Evolutionary conservation across 2,113 vertebrate species (phyloP).

Genomic region (Rhinoderma darwinii): DNA sequence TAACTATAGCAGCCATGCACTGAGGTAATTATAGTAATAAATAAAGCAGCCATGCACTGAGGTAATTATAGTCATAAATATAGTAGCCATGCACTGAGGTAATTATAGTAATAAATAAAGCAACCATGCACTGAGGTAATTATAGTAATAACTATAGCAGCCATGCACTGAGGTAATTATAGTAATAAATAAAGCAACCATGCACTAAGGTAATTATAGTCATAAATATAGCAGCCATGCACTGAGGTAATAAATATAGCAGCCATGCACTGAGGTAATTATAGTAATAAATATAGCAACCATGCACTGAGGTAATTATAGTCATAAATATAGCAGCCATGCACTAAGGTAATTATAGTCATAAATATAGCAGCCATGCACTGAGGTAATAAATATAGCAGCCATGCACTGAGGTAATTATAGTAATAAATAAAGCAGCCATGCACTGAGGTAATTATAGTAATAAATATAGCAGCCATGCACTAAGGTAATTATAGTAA

Average conservation of each 20-base stretch:
- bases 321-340: too few species aligned
- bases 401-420: neutral
- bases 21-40: neutral
- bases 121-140: neutral
- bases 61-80: neutral
- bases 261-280: neutral
- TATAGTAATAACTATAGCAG: neutral
- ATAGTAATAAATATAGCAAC: too few species aligned
- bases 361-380: neutral
- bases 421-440: neutral
- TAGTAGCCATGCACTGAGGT: neutral
- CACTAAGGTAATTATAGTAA: neutral
- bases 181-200: neutral
- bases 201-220: neutral
- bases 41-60: neutral
- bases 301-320: too few species aligned
- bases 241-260: too few species aligned
- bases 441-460: neutral
- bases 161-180: neutral
- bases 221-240: too few species aligned
- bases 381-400: neutral
- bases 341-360: neutral
- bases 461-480: neutral
- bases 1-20: too few species aligned
- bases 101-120: neutral